These are phyloP conservation scores for Molanna angustata DNA, from an alignment of 2,888 invertebrate species.

Conservation along the genomic window DNA sequence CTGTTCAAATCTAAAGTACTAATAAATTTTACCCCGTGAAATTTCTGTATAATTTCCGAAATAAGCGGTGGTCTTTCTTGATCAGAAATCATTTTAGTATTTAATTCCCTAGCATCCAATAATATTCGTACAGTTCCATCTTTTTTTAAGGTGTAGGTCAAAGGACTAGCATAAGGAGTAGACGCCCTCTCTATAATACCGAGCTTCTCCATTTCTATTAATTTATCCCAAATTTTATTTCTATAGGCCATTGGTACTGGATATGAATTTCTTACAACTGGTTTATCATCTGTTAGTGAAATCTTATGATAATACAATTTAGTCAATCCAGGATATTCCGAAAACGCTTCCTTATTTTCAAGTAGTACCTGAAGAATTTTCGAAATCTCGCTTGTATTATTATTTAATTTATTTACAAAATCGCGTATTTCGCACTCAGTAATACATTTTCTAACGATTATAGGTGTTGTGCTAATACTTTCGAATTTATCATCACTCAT, in stretches of 20 bases:
- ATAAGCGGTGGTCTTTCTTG: constrained; percentile 34
- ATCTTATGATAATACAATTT: constrained; percentile 1
- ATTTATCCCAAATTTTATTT: constrained; percentile 33
- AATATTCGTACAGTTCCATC: constrained; percentile 37
- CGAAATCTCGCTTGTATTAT: not conserved
- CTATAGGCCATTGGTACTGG: constrained; percentile 36
- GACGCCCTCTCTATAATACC: constrained; percentile 36
- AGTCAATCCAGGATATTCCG: not conserved
- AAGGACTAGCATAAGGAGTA: constrained; percentile 36
- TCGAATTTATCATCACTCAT: not conserved
- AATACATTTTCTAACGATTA: not conserved
- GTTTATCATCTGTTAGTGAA: not conserved
- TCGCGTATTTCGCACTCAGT: not conserved
- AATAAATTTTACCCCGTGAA: constrained; percentile 32
- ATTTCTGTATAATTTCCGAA: constrained; percentile 33
- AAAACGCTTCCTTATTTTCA: not conserved
- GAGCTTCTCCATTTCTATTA: constrained; percentile 35
- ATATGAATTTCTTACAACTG: constrained; percentile 30
- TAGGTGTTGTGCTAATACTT: not conserved
- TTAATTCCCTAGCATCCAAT: constrained; percentile 37
- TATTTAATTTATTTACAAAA: not conserved
- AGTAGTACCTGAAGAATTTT: not conserved
- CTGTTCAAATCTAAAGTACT: constrained; percentile 30
- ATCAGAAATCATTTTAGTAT: constrained; percentile 36
- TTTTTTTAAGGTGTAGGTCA: constrained; percentile 36